Percentiles rank a stretch among this genome's conserved stretches.
Conservation (phyloP, 2,797 vertebrate genomes). For the Malacoraja senta region DNA sequence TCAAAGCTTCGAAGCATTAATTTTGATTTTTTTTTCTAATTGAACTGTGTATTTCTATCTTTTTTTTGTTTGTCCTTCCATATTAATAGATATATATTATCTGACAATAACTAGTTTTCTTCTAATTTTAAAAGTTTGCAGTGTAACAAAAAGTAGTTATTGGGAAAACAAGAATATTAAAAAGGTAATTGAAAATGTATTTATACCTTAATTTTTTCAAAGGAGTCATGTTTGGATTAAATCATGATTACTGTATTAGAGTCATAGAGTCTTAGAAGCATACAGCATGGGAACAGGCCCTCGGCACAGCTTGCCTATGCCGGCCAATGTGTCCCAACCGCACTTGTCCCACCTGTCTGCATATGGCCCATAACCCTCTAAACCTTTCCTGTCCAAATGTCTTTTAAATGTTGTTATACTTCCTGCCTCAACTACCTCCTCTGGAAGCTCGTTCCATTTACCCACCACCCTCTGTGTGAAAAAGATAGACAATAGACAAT, state of each 20-base stretch:
- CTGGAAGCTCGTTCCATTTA: no score
- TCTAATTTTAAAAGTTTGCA: background rate
- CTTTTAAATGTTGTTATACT: no score
- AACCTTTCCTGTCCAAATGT: no score
- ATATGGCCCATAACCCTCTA: no score
- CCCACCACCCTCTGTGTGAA: no score
- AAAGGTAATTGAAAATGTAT: background rate
- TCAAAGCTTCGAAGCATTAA: background rate
- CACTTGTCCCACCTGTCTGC: no score
- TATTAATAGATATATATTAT: background rate
- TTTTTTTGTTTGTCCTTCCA: background rate
- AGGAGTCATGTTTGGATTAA: background rate
- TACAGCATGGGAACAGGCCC: no score
- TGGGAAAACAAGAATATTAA: background rate
- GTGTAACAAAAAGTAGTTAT: background rate
- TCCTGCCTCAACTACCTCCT: no score
- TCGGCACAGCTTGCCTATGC: no score
- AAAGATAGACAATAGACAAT: no score
- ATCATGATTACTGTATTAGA: background rate
- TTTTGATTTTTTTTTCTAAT: background rate
- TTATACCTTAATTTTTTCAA: background rate
- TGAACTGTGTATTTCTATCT: conserved; percentile 6
- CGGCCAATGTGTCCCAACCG: no score
- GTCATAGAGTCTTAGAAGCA: no score
- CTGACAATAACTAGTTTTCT: background rate